A percentile compares a stretch with the other conserved stretches of the same genome.
These are phyloP conservation scores for Carapus acus DNA, from an alignment of 2,797 vertebrate genomes.

Conservation along the genomic window DNA sequence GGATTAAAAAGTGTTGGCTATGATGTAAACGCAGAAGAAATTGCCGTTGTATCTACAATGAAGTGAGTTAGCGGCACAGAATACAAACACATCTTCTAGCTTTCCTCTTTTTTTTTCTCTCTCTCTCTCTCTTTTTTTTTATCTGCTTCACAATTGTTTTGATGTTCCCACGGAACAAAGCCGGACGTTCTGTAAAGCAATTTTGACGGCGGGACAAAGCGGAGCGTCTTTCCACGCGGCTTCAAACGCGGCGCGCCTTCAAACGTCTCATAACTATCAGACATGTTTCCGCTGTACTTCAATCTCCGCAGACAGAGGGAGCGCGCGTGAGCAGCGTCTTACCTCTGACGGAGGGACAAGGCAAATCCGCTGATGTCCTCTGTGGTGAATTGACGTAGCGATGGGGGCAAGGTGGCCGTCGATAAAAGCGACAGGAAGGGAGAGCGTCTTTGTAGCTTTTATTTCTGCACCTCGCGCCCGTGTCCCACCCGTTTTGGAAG, in stretches of 20 bases:
- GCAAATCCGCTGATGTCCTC: constrained; percentile 67
- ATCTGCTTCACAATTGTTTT: constrained; percentile 36
- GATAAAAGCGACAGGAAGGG: constrained; percentile 54
- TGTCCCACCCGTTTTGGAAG: constrained; percentile 26
- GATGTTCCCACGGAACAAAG: constrained; percentile 43
- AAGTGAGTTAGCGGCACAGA: background rate
- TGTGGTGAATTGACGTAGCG: constrained; percentile 58
- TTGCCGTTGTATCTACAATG: background rate
- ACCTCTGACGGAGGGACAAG: constrained; percentile 60
- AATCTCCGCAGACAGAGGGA: constrained; percentile 40
- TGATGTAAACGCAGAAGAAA: background rate
- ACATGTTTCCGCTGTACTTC: constrained; percentile 53
- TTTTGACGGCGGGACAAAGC: constrained; percentile 42
- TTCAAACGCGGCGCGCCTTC: constrained; percentile 55
- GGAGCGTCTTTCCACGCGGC: constrained; percentile 48
- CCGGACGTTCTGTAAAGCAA: constrained; percentile 22
- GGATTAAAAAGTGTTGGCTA: too few relatives aligned
- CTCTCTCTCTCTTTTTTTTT: too few relatives aligned
- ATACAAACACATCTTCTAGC: background rate
- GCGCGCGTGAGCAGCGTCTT: constrained; percentile 58
- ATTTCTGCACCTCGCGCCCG: constrained; percentile 43
- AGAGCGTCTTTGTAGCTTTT: constrained; percentile 53
- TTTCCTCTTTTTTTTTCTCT: too few relatives aligned
- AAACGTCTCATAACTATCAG: constrained; percentile 42
- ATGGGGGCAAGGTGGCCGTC: constrained; percentile 56